phyloP scores from a whole-genome alignment of 2,797 vertebrate genomes.

The Carcharodon carcharias region DNA sequence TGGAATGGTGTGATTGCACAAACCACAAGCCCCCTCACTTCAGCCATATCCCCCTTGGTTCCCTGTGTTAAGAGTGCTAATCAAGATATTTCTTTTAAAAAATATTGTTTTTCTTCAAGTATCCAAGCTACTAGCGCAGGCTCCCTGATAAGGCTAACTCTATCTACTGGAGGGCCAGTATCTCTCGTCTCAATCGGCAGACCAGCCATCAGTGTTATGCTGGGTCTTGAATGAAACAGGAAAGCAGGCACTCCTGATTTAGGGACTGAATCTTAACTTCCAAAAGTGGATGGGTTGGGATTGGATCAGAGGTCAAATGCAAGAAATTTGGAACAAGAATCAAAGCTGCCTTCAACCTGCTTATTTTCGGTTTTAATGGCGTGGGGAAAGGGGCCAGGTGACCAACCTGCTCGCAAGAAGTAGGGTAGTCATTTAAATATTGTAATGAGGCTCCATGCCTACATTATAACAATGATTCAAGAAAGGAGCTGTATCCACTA shows the following conservation, averaged over 20 bases:
- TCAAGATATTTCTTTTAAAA: not conserved
- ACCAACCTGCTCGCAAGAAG: too few relatives aligned
- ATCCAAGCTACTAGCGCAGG: not conserved
- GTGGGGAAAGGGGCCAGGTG: too few relatives aligned
- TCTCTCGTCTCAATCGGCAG: not conserved
- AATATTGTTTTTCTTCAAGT: not conserved
- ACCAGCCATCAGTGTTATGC: not conserved
- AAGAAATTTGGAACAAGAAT: not conserved
- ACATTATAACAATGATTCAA: too few relatives aligned
- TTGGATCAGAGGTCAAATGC: not conserved
- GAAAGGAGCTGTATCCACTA: too few relatives aligned
- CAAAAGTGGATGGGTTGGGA: not conserved
- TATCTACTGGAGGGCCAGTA: too few relatives aligned
- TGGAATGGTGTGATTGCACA: not conserved
- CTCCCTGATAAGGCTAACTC: too few relatives aligned
- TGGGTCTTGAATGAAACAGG: not conserved
- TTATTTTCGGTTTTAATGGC: too few relatives aligned
- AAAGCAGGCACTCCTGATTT: not conserved
- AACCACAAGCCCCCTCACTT: too few relatives aligned
- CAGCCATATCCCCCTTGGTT: not conserved
- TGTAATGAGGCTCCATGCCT: too few relatives aligned
- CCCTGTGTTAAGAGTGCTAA: not conserved
- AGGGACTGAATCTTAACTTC: not conserved
- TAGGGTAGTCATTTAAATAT: too few relatives aligned
- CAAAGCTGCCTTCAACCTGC: too few relatives aligned